These are phyloP conservation scores for Hippasteria phrygiana DNA, from an alignment of 53 echinoderm and acorn worm genomes.

Conservation along the genomic window DNA sequence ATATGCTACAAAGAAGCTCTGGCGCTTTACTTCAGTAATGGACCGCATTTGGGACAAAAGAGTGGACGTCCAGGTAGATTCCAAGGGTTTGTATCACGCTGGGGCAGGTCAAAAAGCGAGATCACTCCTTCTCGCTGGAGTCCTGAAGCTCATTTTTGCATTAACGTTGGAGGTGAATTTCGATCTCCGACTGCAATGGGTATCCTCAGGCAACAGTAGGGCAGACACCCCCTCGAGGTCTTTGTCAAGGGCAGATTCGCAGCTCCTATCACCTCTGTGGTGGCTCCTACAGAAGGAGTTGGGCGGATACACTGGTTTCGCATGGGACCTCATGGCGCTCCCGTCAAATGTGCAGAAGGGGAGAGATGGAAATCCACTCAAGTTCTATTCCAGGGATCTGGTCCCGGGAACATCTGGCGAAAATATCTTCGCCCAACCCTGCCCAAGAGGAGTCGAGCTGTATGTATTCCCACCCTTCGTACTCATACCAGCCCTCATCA, in stretches of 20 bases:
- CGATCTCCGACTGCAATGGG: not conserved
- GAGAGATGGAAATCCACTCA: not conserved
- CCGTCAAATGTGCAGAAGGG: too few species aligned
- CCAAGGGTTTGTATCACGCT: slow-evolving; percentile 3
- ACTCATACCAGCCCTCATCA: not conserved
- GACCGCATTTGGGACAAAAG: slow-evolving; percentile 12
- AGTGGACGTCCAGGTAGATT: slow-evolving; percentile 43
- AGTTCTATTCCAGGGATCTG: not conserved
- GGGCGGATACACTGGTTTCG: not conserved
- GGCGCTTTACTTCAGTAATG: slow-evolving; percentile 37
- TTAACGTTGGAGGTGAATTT: too few species aligned
- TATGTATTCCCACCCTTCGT: slow-evolving; percentile 4
- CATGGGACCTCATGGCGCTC: too few species aligned
- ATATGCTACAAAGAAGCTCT: slow-evolving; percentile 37
- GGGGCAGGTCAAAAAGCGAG: slow-evolving; percentile 21
- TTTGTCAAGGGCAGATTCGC: not conserved
- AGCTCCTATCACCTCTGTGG: not conserved
- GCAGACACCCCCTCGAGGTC: not conserved
- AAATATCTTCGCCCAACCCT: slow-evolving; percentile 14
- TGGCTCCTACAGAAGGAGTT: not conserved
- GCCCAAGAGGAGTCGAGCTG: not conserved
- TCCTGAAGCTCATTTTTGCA: too few species aligned
- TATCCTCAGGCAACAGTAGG: not conserved
- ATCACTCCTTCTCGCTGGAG: not conserved
- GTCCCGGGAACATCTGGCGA: not conserved